Conservation (phyloP, 2,888 invertebrate genomes). For the Lepas anatifera region DNA sequence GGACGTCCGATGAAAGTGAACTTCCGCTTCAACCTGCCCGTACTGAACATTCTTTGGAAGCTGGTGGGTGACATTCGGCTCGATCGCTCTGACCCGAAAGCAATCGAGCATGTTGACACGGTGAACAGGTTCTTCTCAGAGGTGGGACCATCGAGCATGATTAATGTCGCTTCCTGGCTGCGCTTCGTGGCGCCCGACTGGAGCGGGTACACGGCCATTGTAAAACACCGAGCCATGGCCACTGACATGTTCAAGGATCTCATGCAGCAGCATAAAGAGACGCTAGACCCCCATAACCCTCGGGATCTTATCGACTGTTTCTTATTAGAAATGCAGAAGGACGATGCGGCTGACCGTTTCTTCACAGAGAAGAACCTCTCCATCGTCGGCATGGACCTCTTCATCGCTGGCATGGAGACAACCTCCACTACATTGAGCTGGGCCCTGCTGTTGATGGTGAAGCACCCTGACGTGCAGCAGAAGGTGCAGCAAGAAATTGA, state of each 20-base stretch:
- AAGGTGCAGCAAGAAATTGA: constrained; percentile 26
- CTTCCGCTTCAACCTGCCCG: not conserved
- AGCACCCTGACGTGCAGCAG: constrained; percentile 18
- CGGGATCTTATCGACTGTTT: not conserved
- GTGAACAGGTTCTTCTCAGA: not conserved
- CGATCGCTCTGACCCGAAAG: not conserved
- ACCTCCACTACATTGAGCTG: constrained; percentile 4
- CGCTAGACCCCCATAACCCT: not conserved
- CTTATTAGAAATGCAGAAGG: not conserved
- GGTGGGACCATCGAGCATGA: not conserved
- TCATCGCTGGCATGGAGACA: constrained; percentile 13
- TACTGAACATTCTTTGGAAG: not conserved
- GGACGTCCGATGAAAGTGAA: not conserved
- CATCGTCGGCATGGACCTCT: constrained; percentile 1
- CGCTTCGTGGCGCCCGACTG: not conserved
- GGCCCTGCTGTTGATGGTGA: constrained; percentile 15
- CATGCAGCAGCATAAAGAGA: not conserved
- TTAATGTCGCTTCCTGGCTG: not conserved
- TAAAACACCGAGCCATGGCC: not conserved
- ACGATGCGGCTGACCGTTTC: not conserved
- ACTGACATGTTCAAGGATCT: not conserved
- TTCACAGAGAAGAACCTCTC: not conserved
- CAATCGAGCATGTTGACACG: not conserved
- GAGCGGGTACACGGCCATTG: not conserved
- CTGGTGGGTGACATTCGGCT: not conserved